These are phyloP conservation scores for Corapipo altera DNA, from an alignment of 2,113 vertebrate species.

Conservation along the genomic window DNA sequence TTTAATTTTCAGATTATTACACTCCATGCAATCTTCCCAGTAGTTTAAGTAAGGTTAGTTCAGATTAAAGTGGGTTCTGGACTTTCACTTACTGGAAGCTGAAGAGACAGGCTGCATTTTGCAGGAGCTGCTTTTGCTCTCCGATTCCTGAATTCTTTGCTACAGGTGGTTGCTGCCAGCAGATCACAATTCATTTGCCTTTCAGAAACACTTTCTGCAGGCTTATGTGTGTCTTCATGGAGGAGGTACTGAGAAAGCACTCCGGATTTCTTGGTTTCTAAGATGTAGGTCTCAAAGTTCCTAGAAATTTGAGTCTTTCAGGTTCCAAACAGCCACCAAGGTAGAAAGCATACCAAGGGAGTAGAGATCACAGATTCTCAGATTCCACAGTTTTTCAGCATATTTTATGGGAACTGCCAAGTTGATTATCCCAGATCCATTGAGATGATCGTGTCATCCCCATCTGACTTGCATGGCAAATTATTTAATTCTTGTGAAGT, in stretches of 20 bases:
- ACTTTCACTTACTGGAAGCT: neutral
- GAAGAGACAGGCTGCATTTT: neutral
- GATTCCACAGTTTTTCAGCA: neutral
- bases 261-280: neutral
- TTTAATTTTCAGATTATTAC: neutral
- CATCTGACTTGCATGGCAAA: neutral
- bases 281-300: neutral
- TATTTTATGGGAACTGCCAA: neutral
- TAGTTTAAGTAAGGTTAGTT: neutral
- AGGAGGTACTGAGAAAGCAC: neutral
- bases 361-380: neutral
- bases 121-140: neutral
- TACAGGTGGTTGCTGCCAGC: neutral
- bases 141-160: neutral
- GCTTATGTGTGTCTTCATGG: neutral
- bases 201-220: neutral
- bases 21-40: neutral
- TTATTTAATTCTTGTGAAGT: neutral
- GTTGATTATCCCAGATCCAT: neutral
- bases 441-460: fast-evolving
- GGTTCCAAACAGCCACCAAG: neutral
- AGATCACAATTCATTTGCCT: neutral
- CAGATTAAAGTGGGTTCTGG: neutral
- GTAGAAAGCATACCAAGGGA: neutral
- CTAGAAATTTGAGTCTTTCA: neutral